Evolutionary conservation across 2,113 vertebrate species (phyloP).

Genomic region (Astatoreochromis straeleni): DNA sequence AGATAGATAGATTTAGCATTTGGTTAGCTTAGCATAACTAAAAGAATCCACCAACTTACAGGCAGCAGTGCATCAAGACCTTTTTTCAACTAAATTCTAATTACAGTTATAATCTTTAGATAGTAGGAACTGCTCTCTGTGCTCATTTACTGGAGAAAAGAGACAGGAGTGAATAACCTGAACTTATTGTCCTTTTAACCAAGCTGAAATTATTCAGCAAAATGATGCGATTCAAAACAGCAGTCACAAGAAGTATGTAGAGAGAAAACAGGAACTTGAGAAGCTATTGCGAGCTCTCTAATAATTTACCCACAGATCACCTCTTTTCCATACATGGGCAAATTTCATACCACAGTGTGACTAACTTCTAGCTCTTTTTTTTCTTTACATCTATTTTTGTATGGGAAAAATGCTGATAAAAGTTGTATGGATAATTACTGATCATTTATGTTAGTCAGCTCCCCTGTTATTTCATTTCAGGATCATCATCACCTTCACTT

Average conservation of each 20-base stretch:
- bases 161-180: background rate
- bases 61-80: background rate
- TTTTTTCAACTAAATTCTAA: background rate
- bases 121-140: background rate
- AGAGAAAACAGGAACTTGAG: background rate
- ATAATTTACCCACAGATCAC: background rate
- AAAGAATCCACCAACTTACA: background rate
- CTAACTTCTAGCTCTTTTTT: background rate
- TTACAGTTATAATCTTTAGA: background rate
- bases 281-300: background rate
- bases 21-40: background rate
- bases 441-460: background rate
- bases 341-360: background rate
- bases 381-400: background rate
- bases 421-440: background rate
- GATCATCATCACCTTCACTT: constrained; percentile 5
- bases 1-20: background rate
- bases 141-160: background rate
- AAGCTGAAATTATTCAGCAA: background rate
- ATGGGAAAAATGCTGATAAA: background rate
- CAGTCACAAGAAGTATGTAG: background rate
- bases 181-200: background rate
- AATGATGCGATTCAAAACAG: background rate
- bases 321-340: background rate
- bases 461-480: constrained; percentile 20